Conservation (phyloP, 2,113 vertebrate genomes). For the Sinocyclocheilus anophthalmus region DNA sequence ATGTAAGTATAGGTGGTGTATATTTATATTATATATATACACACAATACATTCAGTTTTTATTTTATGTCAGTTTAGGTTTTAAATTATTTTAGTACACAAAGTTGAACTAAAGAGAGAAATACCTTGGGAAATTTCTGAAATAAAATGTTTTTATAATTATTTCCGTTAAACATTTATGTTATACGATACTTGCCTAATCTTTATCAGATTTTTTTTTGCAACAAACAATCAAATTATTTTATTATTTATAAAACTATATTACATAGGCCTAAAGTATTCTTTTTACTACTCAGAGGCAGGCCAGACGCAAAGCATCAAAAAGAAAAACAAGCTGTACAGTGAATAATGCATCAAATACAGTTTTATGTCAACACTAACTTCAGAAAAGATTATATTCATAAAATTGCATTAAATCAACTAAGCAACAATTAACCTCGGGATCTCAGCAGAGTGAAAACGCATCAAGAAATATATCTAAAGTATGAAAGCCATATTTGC, state of each 20-base stretch:
- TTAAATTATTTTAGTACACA: too few relatives aligned
- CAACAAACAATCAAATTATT: not conserved
- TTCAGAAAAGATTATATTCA: not conserved
- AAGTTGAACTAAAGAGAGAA: too few relatives aligned
- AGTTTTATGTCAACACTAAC: not conserved
- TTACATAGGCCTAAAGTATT: not conserved
- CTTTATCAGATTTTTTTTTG: too few relatives aligned
- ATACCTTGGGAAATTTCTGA: too few relatives aligned
- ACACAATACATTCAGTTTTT: too few relatives aligned
- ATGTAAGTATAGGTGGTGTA: too few relatives aligned
- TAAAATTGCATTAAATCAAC: not conserved
- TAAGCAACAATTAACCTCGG: not conserved
- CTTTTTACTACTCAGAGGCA: not conserved
- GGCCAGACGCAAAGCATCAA: not conserved
- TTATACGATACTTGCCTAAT: too few relatives aligned
- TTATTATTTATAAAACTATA: too few relatives aligned
- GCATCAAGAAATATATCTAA: not conserved
- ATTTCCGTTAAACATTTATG: too few relatives aligned
- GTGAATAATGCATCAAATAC: not conserved
- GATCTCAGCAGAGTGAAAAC: not conserved
- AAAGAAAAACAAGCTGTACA: not conserved
- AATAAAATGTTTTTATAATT: too few relatives aligned
- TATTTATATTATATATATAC: too few relatives aligned
- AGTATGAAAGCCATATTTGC: slow-evolving; percentile 2
- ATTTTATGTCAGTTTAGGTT: too few relatives aligned